Base-by-base conservation (phyloP, 2,888 invertebrate species). In the Silvanus unidentatus region DNA sequence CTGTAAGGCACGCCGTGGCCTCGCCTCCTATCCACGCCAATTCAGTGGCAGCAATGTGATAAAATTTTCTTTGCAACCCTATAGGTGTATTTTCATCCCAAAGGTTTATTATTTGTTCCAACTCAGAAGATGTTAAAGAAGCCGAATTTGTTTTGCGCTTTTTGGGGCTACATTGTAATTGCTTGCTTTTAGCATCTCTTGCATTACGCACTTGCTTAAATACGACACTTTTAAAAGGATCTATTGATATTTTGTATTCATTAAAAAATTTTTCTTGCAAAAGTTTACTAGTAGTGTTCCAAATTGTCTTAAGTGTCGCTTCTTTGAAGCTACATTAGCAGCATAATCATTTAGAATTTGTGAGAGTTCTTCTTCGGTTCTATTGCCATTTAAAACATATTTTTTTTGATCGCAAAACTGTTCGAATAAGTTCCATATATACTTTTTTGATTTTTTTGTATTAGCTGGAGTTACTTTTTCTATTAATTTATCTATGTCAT, bases 131-230 rank as follows among this genome's bases (percentile, higher is more conserved):
- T 13, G 6, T 9, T 11, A 35, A 35, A 9, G 35, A 8, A 11
- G 35, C 6, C 6, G 35, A 8, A 12, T 12, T 35, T 6, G 11
- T 12, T 12, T 35, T 35, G 6, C 35, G 9, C 13, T 35, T 35
- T 12, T 9, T 11, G 37, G 47, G 47, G 22, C 28, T 32, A 15
- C 41, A 13, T 41, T 48, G 44, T 6, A 48, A 34, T 22, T 34
- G n/a, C 15, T 16, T 29, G 8, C 45, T 35, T 28, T 27, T 48
- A 8, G 46, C 41, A 38, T 48, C 41, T 15, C 47, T 2, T 12
- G 43, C 49, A 5, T 40, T 40, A 40, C 47, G 40, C 28, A 44
- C 44, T 48, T 16, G 8, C 10, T 28, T 28, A 28, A 28, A 28
- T 28, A 28, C 28, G 28, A 10, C 28, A 28, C 28, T 10, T 10